These are phyloP conservation scores for Gavialis gangeticus DNA, from an alignment of 2,113 vertebrate genomes.

Conservation along the genomic window DNA sequence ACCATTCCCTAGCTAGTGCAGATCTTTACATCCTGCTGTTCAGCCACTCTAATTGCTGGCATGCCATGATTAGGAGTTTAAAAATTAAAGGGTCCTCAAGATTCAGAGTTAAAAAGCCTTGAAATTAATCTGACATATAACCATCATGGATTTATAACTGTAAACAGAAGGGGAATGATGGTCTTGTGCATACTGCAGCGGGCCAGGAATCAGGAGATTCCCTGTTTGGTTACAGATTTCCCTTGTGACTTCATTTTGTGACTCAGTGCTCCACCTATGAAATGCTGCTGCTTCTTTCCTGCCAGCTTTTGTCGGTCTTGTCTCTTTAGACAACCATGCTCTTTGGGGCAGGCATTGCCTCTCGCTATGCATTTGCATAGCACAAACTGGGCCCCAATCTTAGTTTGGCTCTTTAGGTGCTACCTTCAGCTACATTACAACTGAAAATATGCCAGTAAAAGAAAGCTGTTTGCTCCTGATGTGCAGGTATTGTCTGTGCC, in stretches of 20 bases:
- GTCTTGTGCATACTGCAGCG: not conserved
- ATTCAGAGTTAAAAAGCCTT: not conserved
- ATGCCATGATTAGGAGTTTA: not conserved
- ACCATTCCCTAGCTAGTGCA: not conserved
- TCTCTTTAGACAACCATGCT: not conserved
- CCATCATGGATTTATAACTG: not conserved
- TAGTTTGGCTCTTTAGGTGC: not conserved
- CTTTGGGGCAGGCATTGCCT: not conserved
- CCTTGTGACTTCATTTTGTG: not conserved
- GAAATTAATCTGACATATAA: not conserved
- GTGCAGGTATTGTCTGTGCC: not conserved
- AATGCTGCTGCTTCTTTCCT: not conserved
- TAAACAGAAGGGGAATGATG: not conserved
- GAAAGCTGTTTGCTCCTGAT: fast-evolving
- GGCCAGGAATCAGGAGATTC: not conserved
- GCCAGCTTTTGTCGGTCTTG: not conserved
- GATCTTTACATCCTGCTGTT: not conserved
- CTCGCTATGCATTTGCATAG: not conserved
- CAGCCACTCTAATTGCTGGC: not conserved
- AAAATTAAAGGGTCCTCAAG: not conserved
- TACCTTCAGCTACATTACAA: fast-evolving
- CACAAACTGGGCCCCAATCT: not conserved
- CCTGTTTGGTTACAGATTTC: not conserved
- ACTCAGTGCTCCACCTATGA: not conserved
- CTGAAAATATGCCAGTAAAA: not conserved